These are phyloP conservation scores for Anthophora plumipes DNA, from an alignment of 2,888 invertebrate species.

Conservation along the genomic window DNA sequence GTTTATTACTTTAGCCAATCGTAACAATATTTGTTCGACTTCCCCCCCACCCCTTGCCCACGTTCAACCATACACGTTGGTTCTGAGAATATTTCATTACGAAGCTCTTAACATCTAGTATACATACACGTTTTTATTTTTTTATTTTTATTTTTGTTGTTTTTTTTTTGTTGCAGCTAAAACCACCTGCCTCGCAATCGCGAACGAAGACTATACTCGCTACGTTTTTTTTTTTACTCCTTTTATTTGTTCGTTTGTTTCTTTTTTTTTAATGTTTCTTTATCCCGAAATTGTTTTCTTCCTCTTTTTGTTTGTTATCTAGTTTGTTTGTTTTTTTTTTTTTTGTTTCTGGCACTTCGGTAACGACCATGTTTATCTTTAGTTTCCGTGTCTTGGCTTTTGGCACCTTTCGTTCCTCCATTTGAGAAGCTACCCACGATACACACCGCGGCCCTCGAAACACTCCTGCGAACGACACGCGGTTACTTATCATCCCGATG, in stretches of 20 bases:
- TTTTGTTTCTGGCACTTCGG: slow-evolving; percentile 66
- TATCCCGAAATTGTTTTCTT: slow-evolving; percentile 46
- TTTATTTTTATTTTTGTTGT: no score
- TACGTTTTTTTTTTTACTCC: slow-evolving; percentile 27
- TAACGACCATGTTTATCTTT: slow-evolving; percentile 40
- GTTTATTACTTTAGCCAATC: slow-evolving; percentile 44
- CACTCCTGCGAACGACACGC: slow-evolving; percentile 53
- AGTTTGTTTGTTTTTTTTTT: no score
- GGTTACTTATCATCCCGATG: slow-evolving; percentile 39
- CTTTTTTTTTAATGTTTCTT: slow-evolving; percentile 17
- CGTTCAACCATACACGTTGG: slow-evolving; percentile 24
- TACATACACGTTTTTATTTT: slow-evolving; percentile 1
- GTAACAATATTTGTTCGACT: slow-evolving; percentile 42
- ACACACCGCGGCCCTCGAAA: slow-evolving; percentile 43
- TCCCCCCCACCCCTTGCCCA: neutral
- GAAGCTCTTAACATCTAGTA: slow-evolving; percentile 55
- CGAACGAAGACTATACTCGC: slow-evolving; percentile 39
- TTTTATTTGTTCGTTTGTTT: no score
- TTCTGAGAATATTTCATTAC: slow-evolving; percentile 46
- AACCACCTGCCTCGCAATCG: neutral
- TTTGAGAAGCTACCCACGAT: slow-evolving; percentile 45
- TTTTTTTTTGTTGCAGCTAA: slow-evolving; percentile 27
- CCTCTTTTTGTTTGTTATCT: slow-evolving; percentile 53
- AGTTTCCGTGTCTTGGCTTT: neutral
- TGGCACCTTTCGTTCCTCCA: slow-evolving; percentile 49